Conservation (phyloP, 2,888 invertebrate species). For the Tethea ocularis region DNA sequence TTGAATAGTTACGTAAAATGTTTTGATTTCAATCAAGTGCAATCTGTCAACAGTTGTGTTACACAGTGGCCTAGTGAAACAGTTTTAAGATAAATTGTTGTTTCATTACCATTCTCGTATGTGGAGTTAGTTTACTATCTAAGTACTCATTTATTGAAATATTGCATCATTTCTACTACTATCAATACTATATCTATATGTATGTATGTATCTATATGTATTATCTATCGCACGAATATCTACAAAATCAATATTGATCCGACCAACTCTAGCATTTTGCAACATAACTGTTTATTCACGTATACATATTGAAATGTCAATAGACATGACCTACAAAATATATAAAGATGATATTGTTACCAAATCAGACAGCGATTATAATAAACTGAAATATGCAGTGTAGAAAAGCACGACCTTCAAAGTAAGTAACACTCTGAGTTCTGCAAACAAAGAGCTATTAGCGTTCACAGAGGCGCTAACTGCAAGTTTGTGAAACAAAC, state of each 20-base stretch:
- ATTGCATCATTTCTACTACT: too few species aligned
- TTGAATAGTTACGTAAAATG: slow-evolving; percentile 10
- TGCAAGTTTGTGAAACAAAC: slow-evolving; percentile 58
- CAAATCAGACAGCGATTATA: slow-evolving; percentile 5
- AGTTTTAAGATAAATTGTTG: slow-evolving; percentile 7
- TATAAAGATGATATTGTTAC: background rate
- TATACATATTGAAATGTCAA: background rate
- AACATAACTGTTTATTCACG: too few species aligned
- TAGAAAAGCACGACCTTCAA: slow-evolving; percentile 24
- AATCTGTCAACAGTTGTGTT: background rate
- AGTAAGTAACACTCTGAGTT: slow-evolving; percentile 14
- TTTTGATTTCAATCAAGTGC: background rate
- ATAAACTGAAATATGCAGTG: slow-evolving; percentile 12
- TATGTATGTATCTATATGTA: too few species aligned
- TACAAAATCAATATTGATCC: background rate
- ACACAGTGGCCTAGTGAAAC: slow-evolving; percentile 7
- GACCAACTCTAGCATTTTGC: too few species aligned
- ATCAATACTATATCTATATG: too few species aligned
- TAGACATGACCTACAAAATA: background rate
- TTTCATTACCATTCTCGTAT: background rate
- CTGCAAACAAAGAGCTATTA: slow-evolving; percentile 54
- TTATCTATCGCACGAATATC: background rate
- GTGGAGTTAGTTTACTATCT: background rate
- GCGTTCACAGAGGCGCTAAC: slow-evolving; percentile 56
- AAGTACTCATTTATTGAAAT: too few species aligned